Evolutionary conservation across 1,140 invertebrate species (phyloP).

Genomic region (Caenorhabditis inopinata): DNA sequence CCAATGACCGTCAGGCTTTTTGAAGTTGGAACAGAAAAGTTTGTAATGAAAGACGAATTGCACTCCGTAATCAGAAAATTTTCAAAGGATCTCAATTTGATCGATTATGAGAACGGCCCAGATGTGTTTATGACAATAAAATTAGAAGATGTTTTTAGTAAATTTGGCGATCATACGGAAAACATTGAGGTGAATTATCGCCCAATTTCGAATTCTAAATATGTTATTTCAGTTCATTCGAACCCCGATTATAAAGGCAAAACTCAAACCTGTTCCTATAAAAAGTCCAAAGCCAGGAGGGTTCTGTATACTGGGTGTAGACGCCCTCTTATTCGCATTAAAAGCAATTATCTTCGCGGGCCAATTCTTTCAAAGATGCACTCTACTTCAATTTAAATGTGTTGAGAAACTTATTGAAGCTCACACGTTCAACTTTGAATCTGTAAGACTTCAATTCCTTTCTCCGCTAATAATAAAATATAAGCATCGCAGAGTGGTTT

Average conservation of each 20-base stretch:
- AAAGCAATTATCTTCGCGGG: not conserved
- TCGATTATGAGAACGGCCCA: not conserved
- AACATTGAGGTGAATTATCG: not conserved
- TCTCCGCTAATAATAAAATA: too few relatives aligned
- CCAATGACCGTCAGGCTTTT: not conserved
- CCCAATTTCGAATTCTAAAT: too few relatives aligned
- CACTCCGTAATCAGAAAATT: too few relatives aligned
- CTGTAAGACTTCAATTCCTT: too few relatives aligned
- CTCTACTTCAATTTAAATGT: too few relatives aligned
- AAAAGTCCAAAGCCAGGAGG: not conserved
- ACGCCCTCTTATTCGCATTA: not conserved
- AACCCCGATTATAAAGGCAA: not conserved
- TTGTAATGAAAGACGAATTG: not conserved
- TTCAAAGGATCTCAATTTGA: not conserved
- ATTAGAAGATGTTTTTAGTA: not conserved
- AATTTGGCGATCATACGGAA: not conserved
- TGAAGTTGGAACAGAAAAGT: not conserved
- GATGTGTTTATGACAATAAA: not conserved
- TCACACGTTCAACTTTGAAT: too few relatives aligned
- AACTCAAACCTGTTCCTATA: not conserved
- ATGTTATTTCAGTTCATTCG: not conserved
- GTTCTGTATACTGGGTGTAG: not conserved
- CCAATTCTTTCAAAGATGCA: too few relatives aligned
- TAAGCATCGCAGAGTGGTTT: too few relatives aligned
- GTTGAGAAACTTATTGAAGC: too few relatives aligned